phyloP scores from a whole-genome alignment of 2,797 vertebrate genomes.

The Protosalanx chinensis region DNA sequence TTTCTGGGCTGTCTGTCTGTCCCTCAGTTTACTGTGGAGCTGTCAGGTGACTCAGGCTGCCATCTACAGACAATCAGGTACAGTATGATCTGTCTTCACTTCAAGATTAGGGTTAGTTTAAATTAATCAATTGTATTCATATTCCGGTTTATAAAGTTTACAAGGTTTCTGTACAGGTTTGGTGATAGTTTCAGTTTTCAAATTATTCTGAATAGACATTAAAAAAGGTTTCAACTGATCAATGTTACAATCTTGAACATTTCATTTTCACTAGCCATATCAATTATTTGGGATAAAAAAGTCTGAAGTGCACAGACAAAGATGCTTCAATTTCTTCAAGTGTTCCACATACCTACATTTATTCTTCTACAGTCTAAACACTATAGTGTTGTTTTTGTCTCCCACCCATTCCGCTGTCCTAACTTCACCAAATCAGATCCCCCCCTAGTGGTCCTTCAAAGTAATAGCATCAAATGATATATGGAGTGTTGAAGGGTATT shows the following conservation, averaged over 20 bases:
- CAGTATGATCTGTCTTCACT: background rate
- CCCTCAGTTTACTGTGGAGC: conserved; percentile 12
- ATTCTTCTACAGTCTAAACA: no score
- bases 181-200: no score
- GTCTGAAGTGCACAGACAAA: background rate
- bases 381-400: no score
- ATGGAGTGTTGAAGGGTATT: no score
- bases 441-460: conserved; percentile 4
- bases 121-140: background rate
- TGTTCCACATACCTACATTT: no score
- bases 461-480: background rate
- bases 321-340: background rate
- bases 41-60: conserved; percentile 8
- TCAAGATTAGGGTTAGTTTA: background rate
- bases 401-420: background rate
- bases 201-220: no score
- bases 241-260: no score
- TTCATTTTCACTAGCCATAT: no score
- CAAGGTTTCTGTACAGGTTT: no score
- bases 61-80: conserved; percentile 25
- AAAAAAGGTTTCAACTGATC: no score
- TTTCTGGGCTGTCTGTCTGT: conserved; percentile 25
- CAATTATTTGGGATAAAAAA: background rate
- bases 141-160: background rate
- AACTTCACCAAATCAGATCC: background rate